Base-by-base conservation (phyloP, 2,888 invertebrate species). In the Diaprepes abbreviatus region DNA sequence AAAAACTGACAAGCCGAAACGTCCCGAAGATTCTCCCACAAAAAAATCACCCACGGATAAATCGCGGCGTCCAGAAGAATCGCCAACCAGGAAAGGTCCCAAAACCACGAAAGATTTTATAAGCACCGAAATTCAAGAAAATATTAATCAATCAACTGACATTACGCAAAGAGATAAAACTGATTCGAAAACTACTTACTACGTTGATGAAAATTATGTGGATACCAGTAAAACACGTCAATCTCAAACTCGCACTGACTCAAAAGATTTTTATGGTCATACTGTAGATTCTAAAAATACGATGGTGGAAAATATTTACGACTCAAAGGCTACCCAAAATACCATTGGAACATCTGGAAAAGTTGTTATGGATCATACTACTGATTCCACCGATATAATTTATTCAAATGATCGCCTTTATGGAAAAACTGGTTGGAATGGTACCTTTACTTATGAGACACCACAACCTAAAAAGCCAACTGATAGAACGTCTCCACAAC, bases 341-440 rank as follows among this genome's bases (percentile, higher is more conserved):
- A 82, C 82, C 12, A 84, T 83, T 38, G 83, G 83, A 38, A 79
- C 80, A n/a, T 78, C 66, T 72, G 85, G 85, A 3, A 85, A 82
- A 48, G 86, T 88, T 74, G 84, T 87, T 75, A 84, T 85, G 77
- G 86, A 87, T 75, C 71, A 74, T 55, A 79, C 85, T 63, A 83
- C 80, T n/a, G 86, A 87, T 77, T 75, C 78, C 14, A 82, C 77
- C 28, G 82, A 84, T 74, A 73, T 82, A 21, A 73, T 83, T 57
- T 83, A 80, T 74, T 83, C 83, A 38, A 82, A 83, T 74, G 83
- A 84, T 57, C 76, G 83, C 54, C 82, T 79, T 64, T 83, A 83
- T 72, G 83, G 83, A 19, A 85, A 85, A 76, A 81, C 82, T 35
- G 83, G 82, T 4, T 84, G 85, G 84, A 83, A 84, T 74, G 85